Evolutionary conservation across 2,888 invertebrate genomes (phyloP), one percentile per base, ranked within the genome.

Genomic region (Drosophila silvestris): DNA sequence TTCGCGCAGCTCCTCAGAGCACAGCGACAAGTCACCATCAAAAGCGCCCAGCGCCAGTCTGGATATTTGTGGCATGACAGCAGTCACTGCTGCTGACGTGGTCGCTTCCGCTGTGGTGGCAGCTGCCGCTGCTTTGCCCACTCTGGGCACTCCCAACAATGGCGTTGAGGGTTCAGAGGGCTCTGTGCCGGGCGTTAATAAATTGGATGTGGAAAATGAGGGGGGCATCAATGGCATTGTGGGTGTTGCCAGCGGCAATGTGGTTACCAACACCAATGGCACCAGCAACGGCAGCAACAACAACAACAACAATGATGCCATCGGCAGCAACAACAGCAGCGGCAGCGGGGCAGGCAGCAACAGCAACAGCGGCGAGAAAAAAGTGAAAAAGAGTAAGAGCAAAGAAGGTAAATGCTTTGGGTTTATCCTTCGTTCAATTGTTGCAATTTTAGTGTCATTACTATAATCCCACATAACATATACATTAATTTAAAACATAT

Each of bases 1-100:
- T 3, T 92, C 93, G 9, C 78, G 87, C 56, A 91, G 92, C 44
- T 93, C 92, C 5, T 91, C 92, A 74, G 94, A 94, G 83, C 94
- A 94, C 64, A 93, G 92, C 76, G 93, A 92, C 73, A 94, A 94
- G 81, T 94, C 94, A 64, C 94, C 95, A 63, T 94, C 94, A 65
- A 95, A 95, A 92, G 32, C 28, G n/a, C 0, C 57, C 22, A 39
- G 41, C 16, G 44, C 19, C 2, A 57, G 51, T 0, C 65, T 74
- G 71, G 74, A 80, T 41, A 54, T 74, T 3, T 83, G 83, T 7
- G 66, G 70, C 58, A 59, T 76, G 47, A 66, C 66, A 16, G 61
- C 61, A 3, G 70, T 69, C 12, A 72, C 52, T 3, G 63, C 76
- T 2, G 85, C 74, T n/a, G 93, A 93, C 64, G 86, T 85, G 32